Evolutionary conservation across 1,140 invertebrate genomes (phyloP), one percentile per base, ranked within the genome.

Genomic region (Phymastichus coffea): DNA sequence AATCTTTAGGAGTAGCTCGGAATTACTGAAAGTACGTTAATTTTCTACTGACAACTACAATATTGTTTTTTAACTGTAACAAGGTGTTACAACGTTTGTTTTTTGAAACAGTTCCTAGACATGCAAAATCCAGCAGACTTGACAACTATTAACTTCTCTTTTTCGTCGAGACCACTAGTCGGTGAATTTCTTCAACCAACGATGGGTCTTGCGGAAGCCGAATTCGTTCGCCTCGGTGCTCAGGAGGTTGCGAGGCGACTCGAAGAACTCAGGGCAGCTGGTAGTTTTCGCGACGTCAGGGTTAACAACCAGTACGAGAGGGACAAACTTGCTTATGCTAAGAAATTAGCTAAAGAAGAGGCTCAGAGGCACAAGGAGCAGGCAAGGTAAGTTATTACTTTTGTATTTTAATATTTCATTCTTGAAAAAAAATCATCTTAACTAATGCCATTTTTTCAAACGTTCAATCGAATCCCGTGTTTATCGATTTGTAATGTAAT

Each of bases 131-230:
- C 82, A 19, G 79, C 84, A 7, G 90, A 93, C 61, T 79, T 97
- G 40, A 88, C 85, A 1, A 83, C 87, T 19, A 92, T 94, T 20
- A 92, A 97, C 77, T 97, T 97, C 76, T 95, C 90, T 33, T 97
- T 97, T 76, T 94, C 90, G 47, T 89, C 93, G 26, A 88, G 91
- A 58, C 85, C 89, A 0, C 84, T 95, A 47, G 84, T 98, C 35
- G 95, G 95, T 7, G 92, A 96, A 55, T 97, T 95, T 73, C 79
- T 94, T 15, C 91, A 94, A 70, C 80, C 81, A 9, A 79, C 79
- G 6, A 76, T 77, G 74, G 77, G 76, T 15, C 49, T 80, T 26
- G 71, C 77, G 4, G 76, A 79, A 35, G 75, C 79, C 28, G 80
- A 81, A 57, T 79, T 74, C 51, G 75, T 83, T 15, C 71, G 79